phyloP scores from a whole-genome alignment of 2,113 vertebrate genomes.

The Phaethon lepturus region DNA sequence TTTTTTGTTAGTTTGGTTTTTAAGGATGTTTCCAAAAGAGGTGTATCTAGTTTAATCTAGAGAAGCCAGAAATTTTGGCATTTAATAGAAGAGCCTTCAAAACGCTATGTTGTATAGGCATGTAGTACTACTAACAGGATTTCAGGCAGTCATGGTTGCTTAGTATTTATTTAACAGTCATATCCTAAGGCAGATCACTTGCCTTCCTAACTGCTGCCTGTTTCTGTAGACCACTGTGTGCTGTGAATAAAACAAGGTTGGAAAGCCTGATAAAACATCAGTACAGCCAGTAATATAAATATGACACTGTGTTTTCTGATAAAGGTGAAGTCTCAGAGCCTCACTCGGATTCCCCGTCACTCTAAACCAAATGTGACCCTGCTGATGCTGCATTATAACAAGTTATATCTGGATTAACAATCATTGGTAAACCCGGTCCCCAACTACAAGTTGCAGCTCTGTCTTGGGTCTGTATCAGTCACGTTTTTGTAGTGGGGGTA shows the following conservation, averaged over 20 bases:
- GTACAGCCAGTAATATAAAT: background rate
- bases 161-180: background rate
- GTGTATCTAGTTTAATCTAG: background rate
- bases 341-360: accelerated
- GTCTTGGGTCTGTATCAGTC: background rate
- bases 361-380: background rate
- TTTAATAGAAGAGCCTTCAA: background rate
- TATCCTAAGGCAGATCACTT: background rate
- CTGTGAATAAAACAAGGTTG: background rate
- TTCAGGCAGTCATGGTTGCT: background rate
- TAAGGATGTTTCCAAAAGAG: background rate
- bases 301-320: background rate
- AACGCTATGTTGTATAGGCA: background rate
- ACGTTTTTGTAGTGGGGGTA: background rate
- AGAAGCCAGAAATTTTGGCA: background rate
- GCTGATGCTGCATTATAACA: background rate
- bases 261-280: background rate
- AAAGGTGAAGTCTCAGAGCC: background rate
- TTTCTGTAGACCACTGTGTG: background rate
- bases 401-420: background rate
- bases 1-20: background rate
- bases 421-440: background rate
- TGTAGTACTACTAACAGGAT: background rate
- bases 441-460: background rate
- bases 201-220: background rate